phyloP scores from a whole-genome alignment of 2,113 vertebrate genomes.

The Gracilinanus agilis region DNA sequence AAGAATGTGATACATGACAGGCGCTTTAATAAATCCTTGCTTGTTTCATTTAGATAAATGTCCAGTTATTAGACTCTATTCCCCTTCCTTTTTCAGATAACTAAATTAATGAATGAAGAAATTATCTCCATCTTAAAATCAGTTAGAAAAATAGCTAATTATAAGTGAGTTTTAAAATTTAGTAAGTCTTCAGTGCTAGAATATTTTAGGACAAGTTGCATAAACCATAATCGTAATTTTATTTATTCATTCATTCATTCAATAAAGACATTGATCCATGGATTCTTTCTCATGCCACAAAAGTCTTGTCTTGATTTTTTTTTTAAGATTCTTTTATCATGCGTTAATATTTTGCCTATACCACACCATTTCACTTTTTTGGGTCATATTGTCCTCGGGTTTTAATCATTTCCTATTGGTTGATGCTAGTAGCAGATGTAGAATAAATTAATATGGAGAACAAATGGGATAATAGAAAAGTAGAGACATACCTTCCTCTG shows the following conservation, averaged over 20 bases:
- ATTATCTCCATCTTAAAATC: too few relatives aligned
- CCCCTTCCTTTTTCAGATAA: too few relatives aligned
- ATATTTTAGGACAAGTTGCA: not conserved
- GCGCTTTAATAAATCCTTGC: too few relatives aligned
- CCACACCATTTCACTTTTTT: not conserved
- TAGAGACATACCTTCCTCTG: not conserved
- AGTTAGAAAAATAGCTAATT: too few relatives aligned
- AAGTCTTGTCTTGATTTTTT: not conserved
- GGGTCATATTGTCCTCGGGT: not conserved
- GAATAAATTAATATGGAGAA: conserved; percentile 18
- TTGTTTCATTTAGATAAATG: too few relatives aligned
- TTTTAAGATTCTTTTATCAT: not conserved
- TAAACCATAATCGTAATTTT: too few relatives aligned
- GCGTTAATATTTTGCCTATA: not conserved
- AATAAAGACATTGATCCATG: not conserved
- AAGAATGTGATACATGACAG: too few relatives aligned
- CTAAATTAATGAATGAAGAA: too few relatives aligned
- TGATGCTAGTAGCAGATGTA: not conserved
- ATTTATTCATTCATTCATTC: not conserved
- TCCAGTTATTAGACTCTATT: too few relatives aligned
- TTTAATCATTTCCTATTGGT: not conserved
- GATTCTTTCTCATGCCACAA: not conserved
- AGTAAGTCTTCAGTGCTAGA: not conserved
- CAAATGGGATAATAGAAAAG: not conserved
- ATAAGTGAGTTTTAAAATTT: not conserved